These are phyloP conservation scores for Lycophotia porphyrea DNA, from an alignment of 2,888 invertebrate species.

Conservation along the genomic window DNA sequence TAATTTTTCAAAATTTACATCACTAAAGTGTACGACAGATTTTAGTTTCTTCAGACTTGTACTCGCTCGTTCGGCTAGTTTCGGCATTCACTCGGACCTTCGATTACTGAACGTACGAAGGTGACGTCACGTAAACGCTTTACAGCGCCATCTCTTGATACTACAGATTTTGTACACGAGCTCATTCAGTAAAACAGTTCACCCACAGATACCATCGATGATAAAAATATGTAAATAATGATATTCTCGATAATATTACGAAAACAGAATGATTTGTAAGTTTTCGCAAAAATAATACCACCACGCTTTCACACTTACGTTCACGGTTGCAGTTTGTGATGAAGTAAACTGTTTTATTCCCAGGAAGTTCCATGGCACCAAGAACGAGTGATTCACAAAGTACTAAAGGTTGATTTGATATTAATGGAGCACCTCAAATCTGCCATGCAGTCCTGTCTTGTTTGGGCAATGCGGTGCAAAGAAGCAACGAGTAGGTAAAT, in stretches of 20 bases:
- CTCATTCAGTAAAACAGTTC: conserved; percentile 69
- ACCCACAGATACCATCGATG: conserved; percentile 33
- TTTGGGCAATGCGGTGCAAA: neutral
- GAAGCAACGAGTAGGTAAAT: conserved; percentile 11
- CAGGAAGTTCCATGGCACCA: conserved; percentile 4
- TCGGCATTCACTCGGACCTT: conserved; percentile 91
- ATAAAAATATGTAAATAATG: neutral
- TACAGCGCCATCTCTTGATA: conserved; percentile 71
- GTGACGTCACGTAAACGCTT: conserved; percentile 80
- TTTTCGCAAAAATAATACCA: conserved; percentile 14
- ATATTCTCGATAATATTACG: conserved; percentile 45
- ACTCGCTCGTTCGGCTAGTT: conserved; percentile 90
- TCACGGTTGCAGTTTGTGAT: conserved; percentile 16
- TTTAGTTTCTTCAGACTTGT: conserved; percentile 92
- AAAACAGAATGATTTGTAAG: conserved; percentile 4
- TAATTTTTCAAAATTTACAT: conserved; percentile 90
- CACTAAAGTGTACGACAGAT: conserved; percentile 91
- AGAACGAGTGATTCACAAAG: neutral
- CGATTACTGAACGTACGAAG: conserved; percentile 85
- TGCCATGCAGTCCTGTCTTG: neutral
- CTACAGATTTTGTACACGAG: neutral
- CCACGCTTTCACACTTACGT: conserved; percentile 2
- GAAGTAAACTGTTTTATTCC: conserved; percentile 6
- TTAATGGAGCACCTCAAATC: conserved; percentile 2
- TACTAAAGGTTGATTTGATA: conserved; percentile 1